Base-by-base conservation (phyloP, 2,113 vertebrate genomes). In the Vicugna pacos region DNA sequence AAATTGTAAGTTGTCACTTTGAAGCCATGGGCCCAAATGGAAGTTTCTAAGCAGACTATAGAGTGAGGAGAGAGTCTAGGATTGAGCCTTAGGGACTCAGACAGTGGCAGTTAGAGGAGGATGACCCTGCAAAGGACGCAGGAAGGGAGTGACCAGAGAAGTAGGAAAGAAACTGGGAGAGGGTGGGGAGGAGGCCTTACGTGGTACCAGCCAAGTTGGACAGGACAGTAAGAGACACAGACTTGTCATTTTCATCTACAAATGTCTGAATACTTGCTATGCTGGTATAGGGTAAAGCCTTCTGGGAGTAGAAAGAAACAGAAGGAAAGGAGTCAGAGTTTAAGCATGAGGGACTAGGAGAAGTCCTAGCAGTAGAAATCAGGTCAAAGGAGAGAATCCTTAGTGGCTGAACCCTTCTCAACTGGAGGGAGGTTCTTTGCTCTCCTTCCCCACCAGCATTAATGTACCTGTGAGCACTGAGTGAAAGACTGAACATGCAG, bases 231-330 rank as follows among this genome's bases (percentile, higher is more conserved):
- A 91, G 70, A 83, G 26, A 58, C 12, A 75, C 16, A 54, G 10
- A 70, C 26, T 48, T 96, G 73, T 65, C 19, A 1, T 81, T 89
- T 89, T 93, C n/a, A 72, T 42, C 48, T 56, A 65, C n/a, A 88
- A 9, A 50, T 62, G 19, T 93, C 77, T 89, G 32, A 76, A 30
- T 84, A 35, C 26, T 58, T 83, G 22, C n/a, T 96, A 2, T 75
- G 42, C 30, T 93, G 32, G 8, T 92, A 28, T 10, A 67, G 30
- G 26, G 30, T 54, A 87, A 88, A 42, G 17, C 72, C 52, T 86
- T 93, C 77, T 90, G 50, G 48, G 82, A 65, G 52, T 46, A 77
- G 67, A 93, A 48, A 52, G n/a, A 96, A 86, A 30, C 22, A 46
- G 20, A 64, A 89, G 85, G 42, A 56, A 11, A 86, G 67, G 32